Evolutionary conservation across 2,888 invertebrate genomes (phyloP).

Genomic region (Trissoscelio sp.): DNA sequence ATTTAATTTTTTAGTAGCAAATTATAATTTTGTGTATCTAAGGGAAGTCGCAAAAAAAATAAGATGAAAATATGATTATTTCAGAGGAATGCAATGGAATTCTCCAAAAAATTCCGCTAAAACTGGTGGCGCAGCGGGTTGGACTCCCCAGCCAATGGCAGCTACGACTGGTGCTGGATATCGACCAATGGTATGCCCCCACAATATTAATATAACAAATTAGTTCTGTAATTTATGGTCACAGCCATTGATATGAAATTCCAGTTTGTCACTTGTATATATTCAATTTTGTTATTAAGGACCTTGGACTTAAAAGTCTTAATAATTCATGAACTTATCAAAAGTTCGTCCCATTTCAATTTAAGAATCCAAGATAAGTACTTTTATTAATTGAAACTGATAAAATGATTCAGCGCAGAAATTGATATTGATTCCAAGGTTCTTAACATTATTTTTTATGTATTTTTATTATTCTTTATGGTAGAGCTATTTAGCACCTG

Average conservation of each 20-base stretch:
- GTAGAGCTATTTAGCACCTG: background rate
- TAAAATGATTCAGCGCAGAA: no score
- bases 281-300: slow-evolving; percentile 1
- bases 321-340: slow-evolving; percentile 1
- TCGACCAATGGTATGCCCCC: slow-evolving; percentile 90
- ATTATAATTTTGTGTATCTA: no score
- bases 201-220: slow-evolving; percentile 3
- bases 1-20: no score
- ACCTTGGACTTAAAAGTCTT: slow-evolving; percentile 10
- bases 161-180: slow-evolving; percentile 94
- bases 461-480: background rate
- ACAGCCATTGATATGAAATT: slow-evolving; percentile 14
- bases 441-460: no score
- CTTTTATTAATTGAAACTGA: no score
- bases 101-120: slow-evolving; percentile 94
- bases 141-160: slow-evolving; percentile 95
- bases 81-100: slow-evolving; percentile 95
- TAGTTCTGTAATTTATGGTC: slow-evolving; percentile 2
- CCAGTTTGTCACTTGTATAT: slow-evolving; percentile 24
- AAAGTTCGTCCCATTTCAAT: no score
- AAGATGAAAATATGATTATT: no score
- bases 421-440: background rate
- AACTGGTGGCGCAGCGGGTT: slow-evolving; percentile 88
- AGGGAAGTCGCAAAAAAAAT: no score
- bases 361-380: no score